phyloP scores from a whole-genome alignment of 2,888 invertebrate genomes.

The Galeruca laticollis region DNA sequence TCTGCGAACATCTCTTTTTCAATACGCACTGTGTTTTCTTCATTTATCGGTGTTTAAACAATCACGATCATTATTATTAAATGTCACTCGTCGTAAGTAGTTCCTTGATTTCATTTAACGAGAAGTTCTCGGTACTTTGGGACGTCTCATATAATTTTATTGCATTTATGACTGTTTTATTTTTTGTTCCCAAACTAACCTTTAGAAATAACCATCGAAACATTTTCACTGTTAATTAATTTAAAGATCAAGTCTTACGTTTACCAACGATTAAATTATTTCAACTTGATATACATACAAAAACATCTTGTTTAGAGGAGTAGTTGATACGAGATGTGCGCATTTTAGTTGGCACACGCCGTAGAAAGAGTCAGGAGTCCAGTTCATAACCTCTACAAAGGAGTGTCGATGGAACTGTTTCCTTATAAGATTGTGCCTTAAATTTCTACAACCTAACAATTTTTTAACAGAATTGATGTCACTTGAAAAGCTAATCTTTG shows the following conservation, averaged over 20 bases:
- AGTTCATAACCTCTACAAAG: no score
- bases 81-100: neutral
- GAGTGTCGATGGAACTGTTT: no score
- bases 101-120: neutral
- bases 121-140: conserved; percentile 11
- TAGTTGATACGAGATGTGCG: no score
- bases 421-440: no score
- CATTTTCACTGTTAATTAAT: conserved; percentile 47
- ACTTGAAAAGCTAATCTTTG: no score
- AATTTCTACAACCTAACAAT: no score
- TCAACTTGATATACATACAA: no score
- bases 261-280: conserved; percentile 13
- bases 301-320: no score
- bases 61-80: neutral
- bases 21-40: neutral
- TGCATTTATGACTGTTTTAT: conserved; percentile 62
- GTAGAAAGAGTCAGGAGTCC: no score
- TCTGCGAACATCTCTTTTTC: neutral
- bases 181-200: conserved; percentile 61
- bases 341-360: no score
- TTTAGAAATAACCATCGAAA: conserved; percentile 50
- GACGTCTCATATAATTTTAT: conserved; percentile 48
- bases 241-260: conserved; percentile 39
- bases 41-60: neutral
- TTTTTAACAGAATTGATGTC: no score